Evolutionary conservation across 2,113 vertebrate genomes (phyloP).

Genomic region (Oreotrochilus melanogaster): DNA sequence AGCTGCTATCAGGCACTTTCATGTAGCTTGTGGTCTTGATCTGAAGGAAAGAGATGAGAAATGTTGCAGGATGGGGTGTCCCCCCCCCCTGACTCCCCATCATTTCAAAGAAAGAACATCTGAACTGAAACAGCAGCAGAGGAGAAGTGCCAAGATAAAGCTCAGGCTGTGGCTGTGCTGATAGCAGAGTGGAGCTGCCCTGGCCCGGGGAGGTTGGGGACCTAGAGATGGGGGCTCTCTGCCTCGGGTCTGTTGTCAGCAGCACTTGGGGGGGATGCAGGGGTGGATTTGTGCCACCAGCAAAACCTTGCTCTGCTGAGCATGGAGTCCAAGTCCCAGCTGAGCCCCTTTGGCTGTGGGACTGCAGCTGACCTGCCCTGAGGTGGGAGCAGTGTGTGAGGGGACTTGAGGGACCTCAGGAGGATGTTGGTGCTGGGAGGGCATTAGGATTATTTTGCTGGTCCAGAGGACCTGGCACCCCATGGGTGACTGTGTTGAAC

Average conservation of each 20-base stretch:
- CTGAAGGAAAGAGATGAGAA: background rate
- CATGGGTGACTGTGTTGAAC: background rate
- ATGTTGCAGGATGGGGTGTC: accelerated
- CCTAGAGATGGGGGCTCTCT: background rate
- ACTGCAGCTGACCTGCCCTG: background rate
- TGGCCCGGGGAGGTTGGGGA: accelerated
- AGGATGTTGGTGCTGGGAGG: background rate
- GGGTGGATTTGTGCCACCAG: background rate
- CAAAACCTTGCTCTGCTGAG: background rate
- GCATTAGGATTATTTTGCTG: background rate
- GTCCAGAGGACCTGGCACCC: background rate
- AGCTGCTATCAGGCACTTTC: background rate
- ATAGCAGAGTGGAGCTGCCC: background rate
- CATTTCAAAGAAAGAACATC: background rate
- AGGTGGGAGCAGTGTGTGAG: background rate
- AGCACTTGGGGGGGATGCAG: accelerated
- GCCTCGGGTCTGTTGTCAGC: background rate
- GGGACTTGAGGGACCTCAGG: background rate
- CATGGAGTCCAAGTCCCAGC: background rate
- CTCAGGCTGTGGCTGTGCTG: background rate
- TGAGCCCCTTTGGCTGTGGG: background rate
- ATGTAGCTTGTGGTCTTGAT: background rate
- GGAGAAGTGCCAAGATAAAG: background rate
- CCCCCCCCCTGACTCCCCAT: background rate
- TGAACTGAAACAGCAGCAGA: background rate